These are phyloP conservation scores for Peromyscus polionotus DNA, from an alignment of 2,113 vertebrate species.

Conservation along the genomic window DNA sequence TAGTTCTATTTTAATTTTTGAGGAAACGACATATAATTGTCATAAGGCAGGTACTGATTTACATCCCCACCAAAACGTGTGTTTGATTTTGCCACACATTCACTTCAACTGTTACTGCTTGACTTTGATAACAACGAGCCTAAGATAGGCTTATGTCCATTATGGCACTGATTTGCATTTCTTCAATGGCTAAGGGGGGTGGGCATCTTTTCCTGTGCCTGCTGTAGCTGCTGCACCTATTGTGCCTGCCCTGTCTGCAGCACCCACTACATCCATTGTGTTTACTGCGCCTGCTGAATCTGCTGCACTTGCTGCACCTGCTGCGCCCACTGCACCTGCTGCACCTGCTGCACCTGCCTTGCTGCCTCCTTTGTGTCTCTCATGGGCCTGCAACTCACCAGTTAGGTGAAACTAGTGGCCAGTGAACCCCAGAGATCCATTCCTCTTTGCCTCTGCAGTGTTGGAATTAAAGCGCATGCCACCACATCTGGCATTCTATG, in stretches of 20 bases:
- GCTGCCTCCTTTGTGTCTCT: neutral
- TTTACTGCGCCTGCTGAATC: neutral
- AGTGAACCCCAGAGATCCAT: neutral
- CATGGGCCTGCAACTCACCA: neutral
- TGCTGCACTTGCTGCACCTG: neutral
- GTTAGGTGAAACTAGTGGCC: neutral
- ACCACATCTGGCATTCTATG: no score
- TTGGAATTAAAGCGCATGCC: neutral
- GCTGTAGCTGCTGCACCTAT: neutral
- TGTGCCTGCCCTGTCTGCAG: neutral
- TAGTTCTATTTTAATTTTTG: neutral
- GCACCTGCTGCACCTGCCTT: neutral
- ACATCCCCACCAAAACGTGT: neutral
- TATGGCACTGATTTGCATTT: neutral
- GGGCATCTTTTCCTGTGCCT: no score
- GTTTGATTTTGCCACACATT: neutral
- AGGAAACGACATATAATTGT: neutral
- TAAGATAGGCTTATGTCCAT: neutral
- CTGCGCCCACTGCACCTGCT: neutral
- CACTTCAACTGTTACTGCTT: neutral
- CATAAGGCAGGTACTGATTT: neutral
- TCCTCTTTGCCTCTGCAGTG: neutral
- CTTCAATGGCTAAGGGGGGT: no score
- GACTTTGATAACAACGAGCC: neutral
- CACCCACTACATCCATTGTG: neutral